Base-by-base conservation (phyloP, 2,113 vertebrate genomes). In the Ammodytes dubius region DNA sequence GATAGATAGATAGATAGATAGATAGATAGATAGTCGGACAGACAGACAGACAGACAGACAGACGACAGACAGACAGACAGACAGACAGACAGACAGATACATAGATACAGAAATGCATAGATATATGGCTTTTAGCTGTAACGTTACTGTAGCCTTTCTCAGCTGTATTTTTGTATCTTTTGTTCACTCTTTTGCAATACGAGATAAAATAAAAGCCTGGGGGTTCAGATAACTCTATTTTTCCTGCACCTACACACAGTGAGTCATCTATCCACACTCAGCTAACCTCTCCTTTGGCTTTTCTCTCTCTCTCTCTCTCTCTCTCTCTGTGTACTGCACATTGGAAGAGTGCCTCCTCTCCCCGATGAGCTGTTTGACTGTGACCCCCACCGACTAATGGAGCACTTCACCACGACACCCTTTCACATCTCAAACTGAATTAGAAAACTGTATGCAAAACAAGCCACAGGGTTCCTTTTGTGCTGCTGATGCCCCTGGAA, bases 221-320 rank as follows among this genome's bases (percentile, higher is more conserved):
- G 74, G 86, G 74, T 90, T 65, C 81, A 74, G 39, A 90, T 74
- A 64, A 77, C 58, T 88, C 76, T 87, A 79, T 87, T 88, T 91
- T 60, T 76, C 70, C 80, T 81, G 81, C 88, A 89, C 88, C 88
- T 78, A 90, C 91, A 92, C 89, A 83, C n/a, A 43, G 79, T 93
- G 89, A 93, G 59, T 92, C 92, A 92, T 87, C 83, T 74, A 59
- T 81, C 84, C 65, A 83, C 86, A 82, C 81, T 86, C 74, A 47
- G 77, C 81, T 74, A 76, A 78, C 81, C 81, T 88, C 83, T 86
- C 71, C 75, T 81, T 75, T 79, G 49, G 79, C 72, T 72, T 53
- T n/a, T n/a, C n/a, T 43, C 83, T 77, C 79, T 74, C 71, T 78
- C 46, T 74, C 8, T 63, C 27, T 81, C 72, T 72, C 57, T 43